Evolutionary conservation across 2,888 invertebrate species (phyloP), one percentile per base, ranked within the genome.

Genomic region (Callyntrura guangdongensis): DNA sequence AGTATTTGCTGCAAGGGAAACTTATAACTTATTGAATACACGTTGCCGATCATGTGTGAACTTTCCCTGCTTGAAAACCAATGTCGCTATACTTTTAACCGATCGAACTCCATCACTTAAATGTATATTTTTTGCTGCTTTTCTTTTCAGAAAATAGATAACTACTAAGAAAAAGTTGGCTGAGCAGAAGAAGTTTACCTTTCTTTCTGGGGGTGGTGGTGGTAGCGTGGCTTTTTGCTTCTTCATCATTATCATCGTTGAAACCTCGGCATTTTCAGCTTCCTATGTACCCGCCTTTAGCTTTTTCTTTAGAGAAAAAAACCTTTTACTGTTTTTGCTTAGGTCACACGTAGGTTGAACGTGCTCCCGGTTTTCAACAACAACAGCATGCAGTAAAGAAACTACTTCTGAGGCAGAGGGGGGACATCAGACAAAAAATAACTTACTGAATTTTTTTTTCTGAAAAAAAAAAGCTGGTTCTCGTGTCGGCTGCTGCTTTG

Each of bases 381-480:
- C 25, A 79, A 79, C 36, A 36, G 2, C 36, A 36, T 36, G 36
- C 36, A 36, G 36, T 36, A 36, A 36, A 36, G 36, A 36, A 36
- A 36, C 36, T 36, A 36, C 6, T 36, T 2, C 36, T 36, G 36
- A 36, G 6, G 36, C 6, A 36, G n/a, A 79, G 14, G 59, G 79
- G 56, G 56, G 22, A 79, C 56, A 79, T 79, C 79, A 79, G 53
- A 36, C 56, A 79, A 25, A 79, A 77, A 79, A 77, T 22, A 69
- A 14, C 20, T 20, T 25, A 74, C 1, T 12, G 20, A 67, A 74
- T 72, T 72, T 74, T 36, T n/a, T n/a, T n/a, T n/a, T n/a, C n/a
- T n/a, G n/a, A n/a, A n/a, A n/a, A n/a, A 14, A 77, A 53, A 53
- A 79, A 36, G 59, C n/a, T n/a, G 5, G 5, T 17, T 45, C 14